phyloP scores from a whole-genome alignment of 2,888 invertebrate genomes.

The Pheosia gnoma region DNA sequence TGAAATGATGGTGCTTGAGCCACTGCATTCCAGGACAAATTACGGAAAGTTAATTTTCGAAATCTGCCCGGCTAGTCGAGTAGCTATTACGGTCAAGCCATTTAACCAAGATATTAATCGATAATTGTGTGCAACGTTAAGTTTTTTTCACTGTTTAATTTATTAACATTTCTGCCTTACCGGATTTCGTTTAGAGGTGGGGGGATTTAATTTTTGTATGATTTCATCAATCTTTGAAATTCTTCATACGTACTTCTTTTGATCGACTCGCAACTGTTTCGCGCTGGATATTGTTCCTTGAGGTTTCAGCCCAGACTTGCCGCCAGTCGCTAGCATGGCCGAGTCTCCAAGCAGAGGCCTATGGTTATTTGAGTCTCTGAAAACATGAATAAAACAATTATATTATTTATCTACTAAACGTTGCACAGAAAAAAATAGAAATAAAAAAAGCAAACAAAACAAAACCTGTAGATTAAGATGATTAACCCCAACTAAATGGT shows the following conservation, averaged over 20 bases:
- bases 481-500: slow-evolving; percentile 21
- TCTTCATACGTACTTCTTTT: slow-evolving; percentile 89
- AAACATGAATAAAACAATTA: slow-evolving; percentile 14
- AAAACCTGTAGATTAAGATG: slow-evolving; percentile 31
- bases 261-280: slow-evolving; percentile 94
- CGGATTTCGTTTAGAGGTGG: too few species aligned
- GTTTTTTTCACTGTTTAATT: too few species aligned
- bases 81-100: too few species aligned
- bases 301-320: slow-evolving; percentile 89
- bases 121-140: too few species aligned
- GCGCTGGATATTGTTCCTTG: slow-evolving; percentile 95
- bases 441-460: slow-evolving; percentile 20
- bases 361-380: slow-evolving; percentile 97
- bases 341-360: slow-evolving; percentile 94
- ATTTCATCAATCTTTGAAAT: not conserved
- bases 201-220: too few species aligned
- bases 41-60: too few species aligned
- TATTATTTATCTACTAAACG: too few species aligned
- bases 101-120: too few species aligned
- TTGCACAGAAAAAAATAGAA: slow-evolving; percentile 7
- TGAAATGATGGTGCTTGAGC: too few species aligned
- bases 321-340: slow-evolving; percentile 94
- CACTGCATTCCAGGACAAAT: too few species aligned
- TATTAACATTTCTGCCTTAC: too few species aligned
- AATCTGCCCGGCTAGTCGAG: too few species aligned